Evolutionary conservation across 2,113 vertebrate species (phyloP).

Genomic region (Dasyprocta punctata): DNA sequence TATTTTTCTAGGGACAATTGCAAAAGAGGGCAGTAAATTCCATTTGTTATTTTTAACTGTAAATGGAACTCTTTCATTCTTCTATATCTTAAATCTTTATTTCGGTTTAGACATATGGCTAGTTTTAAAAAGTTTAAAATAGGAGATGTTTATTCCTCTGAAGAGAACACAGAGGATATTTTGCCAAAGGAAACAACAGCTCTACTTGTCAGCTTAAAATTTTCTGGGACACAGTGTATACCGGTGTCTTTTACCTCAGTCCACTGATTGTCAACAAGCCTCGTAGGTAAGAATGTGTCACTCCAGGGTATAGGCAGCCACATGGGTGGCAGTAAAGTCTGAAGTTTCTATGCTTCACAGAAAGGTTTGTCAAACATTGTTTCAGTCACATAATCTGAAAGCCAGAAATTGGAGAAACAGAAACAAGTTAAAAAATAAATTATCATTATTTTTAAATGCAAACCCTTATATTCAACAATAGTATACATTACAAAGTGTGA

Average conservation of each 20-base stretch:
- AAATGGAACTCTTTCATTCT: neutral
- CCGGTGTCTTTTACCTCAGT: neutral
- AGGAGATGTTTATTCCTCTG: neutral
- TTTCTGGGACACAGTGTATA: neutral
- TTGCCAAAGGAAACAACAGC: neutral
- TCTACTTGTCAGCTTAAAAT: neutral
- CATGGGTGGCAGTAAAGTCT: neutral
- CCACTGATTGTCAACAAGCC: neutral
- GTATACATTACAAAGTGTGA: neutral
- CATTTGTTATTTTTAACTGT: neutral
- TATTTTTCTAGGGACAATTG: neutral
- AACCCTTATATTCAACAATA: neutral
- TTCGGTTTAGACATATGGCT: neutral
- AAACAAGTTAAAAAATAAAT: neutral
- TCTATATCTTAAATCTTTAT: neutral
- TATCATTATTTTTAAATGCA: neutral
- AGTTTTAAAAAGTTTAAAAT: neutral
- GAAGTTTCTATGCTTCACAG: neutral
- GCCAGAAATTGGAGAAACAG: neutral
- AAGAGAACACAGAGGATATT: neutral
- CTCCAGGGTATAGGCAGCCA: neutral
- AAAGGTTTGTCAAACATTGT: neutral
- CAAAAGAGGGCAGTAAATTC: neutral
- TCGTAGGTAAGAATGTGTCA: neutral
- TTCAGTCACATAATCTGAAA: neutral